Evolutionary conservation across 1,140 invertebrate species (phyloP), one percentile per base, ranked within the genome.

Genomic region (Steinernema feltiae): DNA sequence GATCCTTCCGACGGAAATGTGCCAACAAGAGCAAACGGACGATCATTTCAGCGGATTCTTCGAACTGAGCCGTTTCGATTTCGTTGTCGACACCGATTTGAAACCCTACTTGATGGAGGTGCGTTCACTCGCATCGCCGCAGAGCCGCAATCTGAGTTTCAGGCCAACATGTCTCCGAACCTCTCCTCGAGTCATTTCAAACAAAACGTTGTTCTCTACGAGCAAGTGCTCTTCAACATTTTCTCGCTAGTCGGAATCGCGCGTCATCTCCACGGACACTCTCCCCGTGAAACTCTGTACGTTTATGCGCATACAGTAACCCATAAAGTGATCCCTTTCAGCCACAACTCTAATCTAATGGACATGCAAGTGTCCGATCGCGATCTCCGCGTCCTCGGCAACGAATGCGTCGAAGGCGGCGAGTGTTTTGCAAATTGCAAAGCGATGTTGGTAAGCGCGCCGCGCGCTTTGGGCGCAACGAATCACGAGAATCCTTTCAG

Each of bases 151-250:
- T 18, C 7, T 18, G 7, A 73, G 70, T 86, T 86, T 71, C 74
- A 90, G 89, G 95, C 93, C 0, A 98, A 98, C 86, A 98, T 98
- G 95, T 96, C 94, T 31, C 96, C 95, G 0, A 98, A 98, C 89
- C 89, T 98, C 29, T 95, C 93, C 0, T 96, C 94, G 0, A 91
- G 91, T 0, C 94, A 98, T 88, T 98, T 92, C 87, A 90, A 91
- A 48, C 91, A 91, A 0, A 98, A 98, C 86, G 90, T 91, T 76
- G 85, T 94, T 12, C 86, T 98, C 0, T 98, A 98, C 80, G 82
- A 97, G 83, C 94, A 97, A 89, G 92, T 98, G 1, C 81, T 98
- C 1, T 95, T 91, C 84, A 95, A 92, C 86, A 83, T 94, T 46
- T 91, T 98, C 32, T 89, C 91, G 41, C 82, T 97, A 7, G 90